phyloP scores from a whole-genome alignment of 2,888 invertebrate genomes.

The Chrysolina haemoptera region DNA sequence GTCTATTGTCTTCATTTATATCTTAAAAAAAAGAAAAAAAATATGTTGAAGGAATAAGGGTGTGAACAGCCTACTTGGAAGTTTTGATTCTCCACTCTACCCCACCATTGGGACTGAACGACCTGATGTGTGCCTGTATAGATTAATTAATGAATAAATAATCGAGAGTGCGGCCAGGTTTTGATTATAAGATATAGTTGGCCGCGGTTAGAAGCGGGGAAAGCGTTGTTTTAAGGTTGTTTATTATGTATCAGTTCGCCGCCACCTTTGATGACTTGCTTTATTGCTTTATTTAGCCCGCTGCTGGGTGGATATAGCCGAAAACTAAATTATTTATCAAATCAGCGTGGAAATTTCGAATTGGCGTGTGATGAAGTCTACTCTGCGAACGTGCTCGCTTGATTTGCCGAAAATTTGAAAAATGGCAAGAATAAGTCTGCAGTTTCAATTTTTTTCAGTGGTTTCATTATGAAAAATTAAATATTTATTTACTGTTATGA shows the following conservation, averaged over 20 bases:
- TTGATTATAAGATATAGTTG: slow-evolving; percentile 69
- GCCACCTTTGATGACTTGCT: slow-evolving; percentile 60
- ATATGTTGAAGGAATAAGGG: too few species aligned
- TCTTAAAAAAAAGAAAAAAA: too few species aligned
- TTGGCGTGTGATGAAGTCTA: slow-evolving; percentile 31
- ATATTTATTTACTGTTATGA: too few species aligned
- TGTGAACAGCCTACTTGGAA: background rate
- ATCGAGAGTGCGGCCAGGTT: slow-evolving; percentile 65
- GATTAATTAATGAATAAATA: slow-evolving; percentile 72
- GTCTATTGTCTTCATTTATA: too few species aligned
- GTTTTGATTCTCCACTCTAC: slow-evolving; percentile 22
- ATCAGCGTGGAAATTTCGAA: slow-evolving; percentile 43
- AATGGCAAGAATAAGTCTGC: background rate
- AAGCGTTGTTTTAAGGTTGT: slow-evolving; percentile 59
- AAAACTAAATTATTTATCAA: slow-evolving; percentile 42
- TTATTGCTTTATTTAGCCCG: slow-evolving; percentile 56
- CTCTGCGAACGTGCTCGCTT: background rate
- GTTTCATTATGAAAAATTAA: background rate
- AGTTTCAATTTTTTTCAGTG: background rate
- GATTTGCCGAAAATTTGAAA: background rate
- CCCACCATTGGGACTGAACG: slow-evolving; percentile 38
- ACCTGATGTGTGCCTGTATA: slow-evolving; percentile 58
- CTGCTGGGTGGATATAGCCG: slow-evolving; percentile 41
- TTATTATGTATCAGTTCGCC: slow-evolving; percentile 65
- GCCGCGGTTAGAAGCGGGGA: slow-evolving; percentile 58